These are phyloP conservation scores for Grantiella picta DNA, from an alignment of 2,113 vertebrate genomes.

Conservation along the genomic window DNA sequence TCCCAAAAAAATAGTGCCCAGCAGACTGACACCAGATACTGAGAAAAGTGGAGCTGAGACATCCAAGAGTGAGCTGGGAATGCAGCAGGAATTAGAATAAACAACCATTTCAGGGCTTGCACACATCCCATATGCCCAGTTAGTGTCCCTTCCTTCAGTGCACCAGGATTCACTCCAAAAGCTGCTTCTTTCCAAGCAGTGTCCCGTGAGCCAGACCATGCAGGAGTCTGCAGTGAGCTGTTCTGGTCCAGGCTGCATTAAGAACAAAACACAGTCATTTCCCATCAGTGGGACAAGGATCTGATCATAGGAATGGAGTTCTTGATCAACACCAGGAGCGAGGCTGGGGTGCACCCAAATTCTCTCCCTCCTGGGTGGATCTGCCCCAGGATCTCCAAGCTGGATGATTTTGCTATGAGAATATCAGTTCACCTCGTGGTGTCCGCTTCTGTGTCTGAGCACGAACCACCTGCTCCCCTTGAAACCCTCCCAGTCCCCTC, in stretches of 20 bases:
- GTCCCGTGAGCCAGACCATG: accelerated
- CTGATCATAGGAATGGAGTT: not conserved
- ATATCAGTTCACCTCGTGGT: not conserved
- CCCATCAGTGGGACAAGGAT: not conserved
- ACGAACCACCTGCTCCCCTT: not conserved
- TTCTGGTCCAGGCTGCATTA: not conserved
- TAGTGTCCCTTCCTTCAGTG: not conserved
- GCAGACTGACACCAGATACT: not conserved
- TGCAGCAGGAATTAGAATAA: not conserved
- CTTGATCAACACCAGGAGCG: not conserved
- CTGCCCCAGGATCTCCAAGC: not conserved
- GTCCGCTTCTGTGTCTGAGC: not conserved
- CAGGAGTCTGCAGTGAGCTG: not conserved
- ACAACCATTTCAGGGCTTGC: not conserved
- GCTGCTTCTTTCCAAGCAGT: not conserved
- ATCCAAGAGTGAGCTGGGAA: not conserved
- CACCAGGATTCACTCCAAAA: not conserved
- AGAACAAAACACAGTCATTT: not conserved
- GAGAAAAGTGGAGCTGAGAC: not conserved
- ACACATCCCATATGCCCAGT: not conserved
- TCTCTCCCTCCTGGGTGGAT: not conserved
- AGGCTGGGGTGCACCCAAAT: not conserved
- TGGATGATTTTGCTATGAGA: not conserved
- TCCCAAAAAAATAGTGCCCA: not conserved
- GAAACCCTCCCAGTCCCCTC: not conserved